Evolutionary conservation across 2,797 vertebrate genomes (phyloP).

Genomic region (Molossus alvarezi): DNA sequence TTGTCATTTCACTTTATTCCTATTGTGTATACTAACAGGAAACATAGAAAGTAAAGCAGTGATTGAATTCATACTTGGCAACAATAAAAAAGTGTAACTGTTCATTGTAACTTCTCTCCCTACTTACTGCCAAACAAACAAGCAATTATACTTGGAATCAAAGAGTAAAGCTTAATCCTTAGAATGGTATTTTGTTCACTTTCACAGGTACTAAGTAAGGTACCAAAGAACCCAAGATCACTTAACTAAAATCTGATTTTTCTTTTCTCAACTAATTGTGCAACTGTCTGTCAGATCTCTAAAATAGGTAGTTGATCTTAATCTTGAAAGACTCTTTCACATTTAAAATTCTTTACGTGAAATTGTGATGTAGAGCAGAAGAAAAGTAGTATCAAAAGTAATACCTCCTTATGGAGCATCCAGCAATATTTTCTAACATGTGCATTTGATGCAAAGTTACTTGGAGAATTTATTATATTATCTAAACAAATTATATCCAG

Average conservation of each 20-base stretch:
- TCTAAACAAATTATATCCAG: slow-evolving; percentile 53
- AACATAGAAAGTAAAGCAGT: background rate
- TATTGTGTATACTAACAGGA: background rate
- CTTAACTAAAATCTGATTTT: slow-evolving; percentile 51
- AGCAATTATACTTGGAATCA: background rate
- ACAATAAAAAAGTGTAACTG: background rate
- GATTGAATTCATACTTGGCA: slow-evolving; percentile 34
- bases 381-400: slow-evolving; percentile 48
- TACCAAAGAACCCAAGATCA: background rate
- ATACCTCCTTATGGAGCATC: background rate
- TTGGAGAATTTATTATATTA: slow-evolving; percentile 28
- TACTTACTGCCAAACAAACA: background rate
- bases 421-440: slow-evolving; percentile 40
- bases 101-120: background rate
- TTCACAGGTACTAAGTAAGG: background rate
- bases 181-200: background rate
- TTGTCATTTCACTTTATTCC: background rate
- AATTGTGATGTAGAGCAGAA: slow-evolving; percentile 7
- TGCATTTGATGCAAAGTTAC: slow-evolving; percentile 25
- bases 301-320: slow-evolving; percentile 27
- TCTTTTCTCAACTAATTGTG: background rate
- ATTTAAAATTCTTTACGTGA: slow-evolving; percentile 54
- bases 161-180: slow-evolving; percentile 30
- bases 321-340: slow-evolving; percentile 46
- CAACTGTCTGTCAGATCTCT: background rate